Percentiles rank a stretch among this genome's conserved stretches.
Conservation (phyloP, 2,888 invertebrate genomes). For the Andricus quercusramuli region DNA sequence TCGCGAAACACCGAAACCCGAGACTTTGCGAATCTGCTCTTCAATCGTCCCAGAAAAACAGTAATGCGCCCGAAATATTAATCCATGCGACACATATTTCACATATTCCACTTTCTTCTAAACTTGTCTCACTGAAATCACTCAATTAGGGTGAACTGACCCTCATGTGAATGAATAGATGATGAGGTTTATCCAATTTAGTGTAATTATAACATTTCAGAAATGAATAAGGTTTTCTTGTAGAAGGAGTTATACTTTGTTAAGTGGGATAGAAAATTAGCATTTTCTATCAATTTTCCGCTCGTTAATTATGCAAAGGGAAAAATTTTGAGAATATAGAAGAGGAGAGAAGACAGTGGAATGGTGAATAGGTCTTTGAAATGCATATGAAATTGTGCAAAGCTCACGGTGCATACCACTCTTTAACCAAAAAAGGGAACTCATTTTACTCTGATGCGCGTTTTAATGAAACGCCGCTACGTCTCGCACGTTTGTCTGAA, state of each 20-base stretch:
- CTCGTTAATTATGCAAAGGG: conserved; percentile 6
- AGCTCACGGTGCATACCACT: conserved; percentile 9
- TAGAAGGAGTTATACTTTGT: neutral
- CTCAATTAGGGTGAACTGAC: no score
- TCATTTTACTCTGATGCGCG: conserved; percentile 30
- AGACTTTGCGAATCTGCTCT: neutral
- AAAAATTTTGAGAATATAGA: neutral
- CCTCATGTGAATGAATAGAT: no score
- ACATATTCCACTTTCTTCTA: neutral
- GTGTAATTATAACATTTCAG: no score
- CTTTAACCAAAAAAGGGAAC: conserved; percentile 1
- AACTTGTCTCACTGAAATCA: no score
- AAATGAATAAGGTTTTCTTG: no score
- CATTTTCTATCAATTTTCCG: conserved; percentile 18
- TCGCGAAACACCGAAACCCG: conserved; percentile 17
- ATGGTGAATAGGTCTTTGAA: conserved; percentile 22
- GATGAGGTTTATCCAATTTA: no score
- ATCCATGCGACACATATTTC: neutral
- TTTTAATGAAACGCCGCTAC: neutral
- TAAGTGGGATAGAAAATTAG: neutral
- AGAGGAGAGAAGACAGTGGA: conserved; percentile 4
- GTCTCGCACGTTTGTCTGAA: neutral
- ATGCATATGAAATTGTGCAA: conserved; percentile 22
- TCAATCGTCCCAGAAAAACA: neutral
- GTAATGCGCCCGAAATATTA: neutral